These are phyloP conservation scores for Muscina levida DNA, from an alignment of 2,888 invertebrate species.

Conservation along the genomic window DNA sequence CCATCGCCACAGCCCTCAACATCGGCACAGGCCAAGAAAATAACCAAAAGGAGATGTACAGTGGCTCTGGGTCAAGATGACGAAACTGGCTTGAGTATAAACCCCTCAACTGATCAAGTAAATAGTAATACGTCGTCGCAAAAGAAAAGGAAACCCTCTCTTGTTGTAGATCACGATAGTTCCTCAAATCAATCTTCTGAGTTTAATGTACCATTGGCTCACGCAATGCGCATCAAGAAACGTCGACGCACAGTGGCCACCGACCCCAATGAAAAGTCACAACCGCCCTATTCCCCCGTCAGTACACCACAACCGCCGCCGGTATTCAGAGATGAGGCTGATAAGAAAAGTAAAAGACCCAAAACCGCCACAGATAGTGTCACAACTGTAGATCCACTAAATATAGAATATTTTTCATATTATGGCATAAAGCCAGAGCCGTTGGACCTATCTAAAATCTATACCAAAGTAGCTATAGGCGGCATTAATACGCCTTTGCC, in stretches of 20 bases:
- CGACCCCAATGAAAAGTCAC: constrained; percentile 57
- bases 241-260: constrained; percentile 70
- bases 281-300: not conserved
- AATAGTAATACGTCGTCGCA: not conserved
- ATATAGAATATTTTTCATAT: constrained; percentile 66
- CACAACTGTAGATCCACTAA: constrained; percentile 22
- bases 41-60: constrained; percentile 50
- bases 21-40: constrained; percentile 7
- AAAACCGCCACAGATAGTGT: not conserved
- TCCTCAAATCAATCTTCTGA: constrained; percentile 20
- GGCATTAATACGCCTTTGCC: constrained; percentile 69
- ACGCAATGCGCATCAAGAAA: constrained; percentile 68
- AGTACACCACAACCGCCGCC: constrained; percentile 7
- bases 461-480: constrained; percentile 71
- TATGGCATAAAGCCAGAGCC: constrained; percentile 67
- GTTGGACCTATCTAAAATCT: constrained; percentile 70
- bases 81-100: not conserved
- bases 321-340: not conserved
- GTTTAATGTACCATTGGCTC: constrained; percentile 41
- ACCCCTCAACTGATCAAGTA: not conserved
- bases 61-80: constrained; percentile 55
- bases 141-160: constrained; percentile 38
- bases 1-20: not conserved
- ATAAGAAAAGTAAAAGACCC: constrained; percentile 64
- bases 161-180: constrained; percentile 42